These are phyloP conservation scores for Agrypnia vestita DNA, from an alignment of 1,140 invertebrate genomes.

Conservation along the genomic window DNA sequence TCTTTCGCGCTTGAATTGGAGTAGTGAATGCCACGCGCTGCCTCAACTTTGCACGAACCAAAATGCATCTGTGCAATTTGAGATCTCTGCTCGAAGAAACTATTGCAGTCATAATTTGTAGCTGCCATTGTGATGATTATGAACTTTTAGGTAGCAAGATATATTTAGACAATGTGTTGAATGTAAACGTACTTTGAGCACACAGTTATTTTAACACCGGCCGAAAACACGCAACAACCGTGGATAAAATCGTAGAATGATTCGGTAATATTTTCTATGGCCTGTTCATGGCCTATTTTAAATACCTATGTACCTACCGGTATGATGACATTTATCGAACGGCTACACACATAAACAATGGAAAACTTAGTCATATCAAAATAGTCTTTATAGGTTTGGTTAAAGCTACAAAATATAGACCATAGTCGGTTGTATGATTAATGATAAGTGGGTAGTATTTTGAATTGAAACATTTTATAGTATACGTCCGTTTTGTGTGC, in stretches of 20 bases:
- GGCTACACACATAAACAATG: background rate
- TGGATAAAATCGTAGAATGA: conserved; percentile 3
- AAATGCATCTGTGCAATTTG: conserved; percentile 32
- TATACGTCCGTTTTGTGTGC: too few relatives aligned
- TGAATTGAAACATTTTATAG: too few relatives aligned
- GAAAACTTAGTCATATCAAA: background rate
- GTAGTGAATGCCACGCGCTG: conserved; percentile 41
- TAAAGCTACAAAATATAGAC: background rate
- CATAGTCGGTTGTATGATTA: background rate
- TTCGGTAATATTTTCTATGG: conserved; percentile 30
- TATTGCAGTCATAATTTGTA: conserved; percentile 41
- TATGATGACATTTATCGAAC: conserved; percentile 14
- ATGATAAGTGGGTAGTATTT: too few relatives aligned
- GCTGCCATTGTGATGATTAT: conserved; percentile 11
- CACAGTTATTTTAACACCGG: background rate
- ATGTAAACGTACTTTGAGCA: too few relatives aligned
- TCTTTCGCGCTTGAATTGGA: conserved; percentile 10
- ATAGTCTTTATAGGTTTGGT: background rate
- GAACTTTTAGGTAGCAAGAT: too few relatives aligned
- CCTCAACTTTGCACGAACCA: conserved; percentile 48
- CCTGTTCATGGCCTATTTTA: too few relatives aligned
- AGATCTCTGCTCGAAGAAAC: conserved; percentile 37
- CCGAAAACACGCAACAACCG: background rate
- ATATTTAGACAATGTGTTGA: background rate
- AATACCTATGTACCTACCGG: too few relatives aligned